Evolutionary conservation across 2,888 invertebrate genomes (phyloP), one percentile per base, ranked within the genome.

Genomic region (Anthrax anthrax): DNA sequence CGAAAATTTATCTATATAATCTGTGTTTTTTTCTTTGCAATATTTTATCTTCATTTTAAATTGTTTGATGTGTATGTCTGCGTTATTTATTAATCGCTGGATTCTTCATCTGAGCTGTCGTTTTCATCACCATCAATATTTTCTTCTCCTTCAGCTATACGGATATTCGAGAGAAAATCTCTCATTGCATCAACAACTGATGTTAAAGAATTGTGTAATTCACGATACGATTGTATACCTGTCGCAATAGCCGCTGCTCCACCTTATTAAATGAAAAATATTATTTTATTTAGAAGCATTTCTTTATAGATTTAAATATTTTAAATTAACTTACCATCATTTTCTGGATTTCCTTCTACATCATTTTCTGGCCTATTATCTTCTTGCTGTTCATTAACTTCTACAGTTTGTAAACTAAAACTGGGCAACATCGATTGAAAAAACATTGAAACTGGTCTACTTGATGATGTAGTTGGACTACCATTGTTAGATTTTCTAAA

Each of bases 401-500:
- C 47, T 2, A 23, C 44, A 10, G 42, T 48, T 12, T 50, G 47
- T 3, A 67, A 41, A 58, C 78, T 78, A 58, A 80, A 81, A 57
- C 77, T 77, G 12, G 82, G 82, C 55, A 84, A 67, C 34, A 87
- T 64, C 1, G 86, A 85, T 47, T 83, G 76, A 58, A 86, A 77
- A 64, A 83, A 80, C 64, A 78, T 72, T 4, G 71, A 70, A 50
- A 75, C 63, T 13, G 73, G 59, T 47, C 59, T 58, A 50, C 58
- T 61, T 56, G 55, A 55, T 18, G 58, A 54, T 14, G 54, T 55
- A 18, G 62, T 56, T 17, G 46, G 62, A 44, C 63, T 63, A 52
- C 60, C 61, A 3, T 63, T 63, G 3, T 62, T 60, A 1, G 64
- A 60, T 58, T 67, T 65, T 17, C 65, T 65, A 47, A 10, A 50